Evolutionary conservation across 2,797 vertebrate species (phyloP).

Genomic region (Anguilla marmorata): DNA sequence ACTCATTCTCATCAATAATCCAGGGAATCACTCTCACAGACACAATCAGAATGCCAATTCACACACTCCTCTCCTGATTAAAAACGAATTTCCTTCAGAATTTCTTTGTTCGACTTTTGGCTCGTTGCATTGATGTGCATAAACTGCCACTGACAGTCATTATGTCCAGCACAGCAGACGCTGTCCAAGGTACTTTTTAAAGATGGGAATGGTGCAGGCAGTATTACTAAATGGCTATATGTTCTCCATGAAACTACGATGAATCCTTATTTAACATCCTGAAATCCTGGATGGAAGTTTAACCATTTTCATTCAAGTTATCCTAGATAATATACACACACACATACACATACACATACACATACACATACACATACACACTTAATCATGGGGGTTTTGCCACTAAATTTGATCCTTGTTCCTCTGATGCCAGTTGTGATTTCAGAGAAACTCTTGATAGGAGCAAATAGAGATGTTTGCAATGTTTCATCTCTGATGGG

Average conservation of each 20-base stretch:
- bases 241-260: background rate
- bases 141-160: background rate
- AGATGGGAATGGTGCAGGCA: background rate
- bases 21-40: background rate
- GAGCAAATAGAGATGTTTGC: background rate
- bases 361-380: background rate
- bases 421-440: background rate
- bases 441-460: background rate
- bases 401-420: background rate
- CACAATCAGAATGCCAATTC: background rate
- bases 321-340: background rate
- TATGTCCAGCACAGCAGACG: background rate
- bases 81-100: conserved; percentile 5
- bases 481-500: background rate
- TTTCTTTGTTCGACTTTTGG: background rate
- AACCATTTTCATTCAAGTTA: background rate
- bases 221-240: background rate
- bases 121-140: background rate
- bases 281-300: background rate
- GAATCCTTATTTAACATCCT: background rate
- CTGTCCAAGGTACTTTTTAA: background rate
- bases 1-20: conserved; percentile 22
- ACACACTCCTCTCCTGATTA: background rate
- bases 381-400: background rate
- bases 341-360: background rate